Conservation (phyloP, 2,113 vertebrate genomes). For the Sander lucioperca region DNA sequence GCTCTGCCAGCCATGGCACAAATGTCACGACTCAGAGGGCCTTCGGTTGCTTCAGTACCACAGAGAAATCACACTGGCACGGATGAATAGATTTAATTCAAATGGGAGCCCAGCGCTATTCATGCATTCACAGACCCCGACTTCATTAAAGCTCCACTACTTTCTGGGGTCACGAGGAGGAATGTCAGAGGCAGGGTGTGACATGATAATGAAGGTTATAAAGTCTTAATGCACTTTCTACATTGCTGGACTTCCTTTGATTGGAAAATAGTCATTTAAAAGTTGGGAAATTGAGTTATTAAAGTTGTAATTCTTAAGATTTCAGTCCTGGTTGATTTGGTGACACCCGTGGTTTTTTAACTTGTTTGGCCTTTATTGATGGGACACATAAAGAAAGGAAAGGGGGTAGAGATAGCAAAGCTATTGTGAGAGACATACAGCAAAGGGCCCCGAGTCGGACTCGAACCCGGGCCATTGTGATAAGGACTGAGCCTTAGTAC, state of each 20-base stretch:
- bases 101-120: slow-evolving; percentile 61
- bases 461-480: no score
- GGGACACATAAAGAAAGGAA: no score
- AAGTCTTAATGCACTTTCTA: slow-evolving; percentile 62
- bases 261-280: slow-evolving; percentile 41
- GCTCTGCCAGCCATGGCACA: slow-evolving; percentile 65
- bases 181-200: slow-evolving; percentile 42
- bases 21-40: slow-evolving; percentile 72
- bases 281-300: slow-evolving; percentile 24
- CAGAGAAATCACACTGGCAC: slow-evolving; percentile 69
- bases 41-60: slow-evolving; percentile 53
- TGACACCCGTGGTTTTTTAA: not conserved
- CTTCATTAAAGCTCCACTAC: slow-evolving; percentile 70
- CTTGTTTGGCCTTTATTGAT: no score
- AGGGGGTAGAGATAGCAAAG: no score
- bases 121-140: slow-evolving; percentile 59
- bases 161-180: slow-evolving; percentile 54
- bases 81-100: slow-evolving; percentile 75
- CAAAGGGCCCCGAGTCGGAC: no score
- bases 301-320: slow-evolving; percentile 11
- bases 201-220: slow-evolving; percentile 61
- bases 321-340: not conserved
- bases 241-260: slow-evolving; percentile 27
- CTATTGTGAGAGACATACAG: no score
- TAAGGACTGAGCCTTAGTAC: no score